phyloP scores from a whole-genome alignment of 2,113 vertebrate species.

The Brachypodius melanocephalos region DNA sequence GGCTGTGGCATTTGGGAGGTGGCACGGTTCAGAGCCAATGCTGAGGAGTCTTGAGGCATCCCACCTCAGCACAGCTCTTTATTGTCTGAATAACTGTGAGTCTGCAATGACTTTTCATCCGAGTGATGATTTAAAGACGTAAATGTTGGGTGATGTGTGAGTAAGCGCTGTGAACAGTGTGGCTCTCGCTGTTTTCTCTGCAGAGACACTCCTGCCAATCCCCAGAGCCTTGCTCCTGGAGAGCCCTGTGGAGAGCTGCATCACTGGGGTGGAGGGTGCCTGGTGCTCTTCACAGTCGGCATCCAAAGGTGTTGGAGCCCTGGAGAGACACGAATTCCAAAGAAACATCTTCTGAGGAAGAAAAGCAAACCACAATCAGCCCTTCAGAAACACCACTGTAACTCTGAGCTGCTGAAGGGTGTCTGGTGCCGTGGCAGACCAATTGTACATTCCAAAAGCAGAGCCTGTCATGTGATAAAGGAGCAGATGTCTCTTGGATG shows the following conservation, averaged over 20 bases:
- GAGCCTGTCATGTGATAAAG: neutral
- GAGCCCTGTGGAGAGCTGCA: neutral
- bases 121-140: neutral
- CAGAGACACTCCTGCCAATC: neutral
- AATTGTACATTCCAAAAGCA: neutral
- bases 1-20: neutral
- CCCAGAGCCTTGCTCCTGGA: neutral
- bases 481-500: constrained; percentile 3
- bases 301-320: neutral
- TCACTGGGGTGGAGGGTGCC: accelerated
- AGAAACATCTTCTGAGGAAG: neutral
- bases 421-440: neutral
- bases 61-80: neutral
- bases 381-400: neutral
- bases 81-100: neutral
- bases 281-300: neutral
- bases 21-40: accelerated
- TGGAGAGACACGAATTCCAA: neutral
- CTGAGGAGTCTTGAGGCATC: neutral
- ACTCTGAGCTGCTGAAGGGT: neutral
- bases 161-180: neutral
- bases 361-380: neutral
- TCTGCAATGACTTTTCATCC: neutral
- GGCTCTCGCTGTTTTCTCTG: neutral
- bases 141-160: neutral